Percentiles rank a stretch among this genome's conserved stretches.
Conservation (phyloP, 37 sponge, comb jelly and placozoan genomes). For the Haliclona indistincta region DNA sequence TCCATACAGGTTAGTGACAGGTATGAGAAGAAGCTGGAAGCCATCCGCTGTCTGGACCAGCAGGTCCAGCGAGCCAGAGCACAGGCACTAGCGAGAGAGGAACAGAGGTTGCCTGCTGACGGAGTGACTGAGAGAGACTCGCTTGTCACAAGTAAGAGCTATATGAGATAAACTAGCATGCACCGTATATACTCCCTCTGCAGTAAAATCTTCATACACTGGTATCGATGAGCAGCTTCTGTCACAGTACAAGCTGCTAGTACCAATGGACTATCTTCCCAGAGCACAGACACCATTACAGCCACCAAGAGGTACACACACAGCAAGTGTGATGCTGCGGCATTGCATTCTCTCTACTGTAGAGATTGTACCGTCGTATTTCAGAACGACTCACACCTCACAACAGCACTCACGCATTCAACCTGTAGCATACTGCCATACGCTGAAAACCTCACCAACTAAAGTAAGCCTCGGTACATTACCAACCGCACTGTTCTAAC, state of each 20-base stretch:
- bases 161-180: too few species aligned
- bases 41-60: slow-evolving; percentile 41
- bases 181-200: too few species aligned
- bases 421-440: background rate
- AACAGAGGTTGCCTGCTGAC: too few species aligned
- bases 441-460: background rate
- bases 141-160: too few species aligned
- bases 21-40: slow-evolving; percentile 36
- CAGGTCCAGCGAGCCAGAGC: slow-evolving; percentile 68
- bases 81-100: slow-evolving; percentile 64
- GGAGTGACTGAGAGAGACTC: too few species aligned
- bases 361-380: background rate
- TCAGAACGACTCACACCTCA: too few species aligned
- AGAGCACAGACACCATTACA: background rate
- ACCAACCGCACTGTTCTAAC: too few species aligned
- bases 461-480: background rate
- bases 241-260: slow-evolving; percentile 31
- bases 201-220: too few species aligned
- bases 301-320: slow-evolving; percentile 40
- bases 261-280: slow-evolving; percentile 49
- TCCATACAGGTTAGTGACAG: slow-evolving; percentile 37
- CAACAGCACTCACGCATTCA: too few species aligned
- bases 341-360: background rate
- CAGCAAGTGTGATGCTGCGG: background rate
- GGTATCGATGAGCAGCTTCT: slow-evolving; percentile 62